Percentiles rank a stretch among this genome's conserved stretches.
Evolutionary conservation across 2,888 invertebrate species (phyloP).

Genomic region (Pollenia angustigena): DNA sequence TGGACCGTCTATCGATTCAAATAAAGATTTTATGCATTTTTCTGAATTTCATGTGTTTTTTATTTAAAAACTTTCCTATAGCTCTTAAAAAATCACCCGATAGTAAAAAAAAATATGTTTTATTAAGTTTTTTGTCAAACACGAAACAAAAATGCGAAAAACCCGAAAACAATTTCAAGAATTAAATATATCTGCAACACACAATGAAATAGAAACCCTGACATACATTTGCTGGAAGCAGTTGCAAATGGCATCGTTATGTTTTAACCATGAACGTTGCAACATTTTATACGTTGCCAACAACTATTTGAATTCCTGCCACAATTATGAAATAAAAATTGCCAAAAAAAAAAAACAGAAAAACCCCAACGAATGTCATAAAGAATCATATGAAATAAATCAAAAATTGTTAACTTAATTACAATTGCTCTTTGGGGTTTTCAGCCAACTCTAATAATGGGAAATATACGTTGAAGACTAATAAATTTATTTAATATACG

Average conservation of each 20-base stretch:
- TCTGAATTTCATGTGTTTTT: no score
- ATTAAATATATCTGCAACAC: conserved; percentile 1
- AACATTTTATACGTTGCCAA: conserved; percentile 21
- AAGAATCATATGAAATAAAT: conserved; percentile 29
- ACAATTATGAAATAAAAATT: neutral
- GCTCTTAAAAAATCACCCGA: no score
- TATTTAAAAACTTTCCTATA: no score
- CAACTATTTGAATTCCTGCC: conserved; percentile 11
- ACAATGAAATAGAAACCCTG: neutral
- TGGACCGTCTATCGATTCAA: no score
- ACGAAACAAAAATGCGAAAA: neutral
- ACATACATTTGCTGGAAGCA: conserved; percentile 2
- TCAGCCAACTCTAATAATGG: neutral
- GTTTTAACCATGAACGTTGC: conserved; percentile 5
- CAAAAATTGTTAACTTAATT: conserved; percentile 19
- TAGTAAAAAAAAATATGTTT: neutral
- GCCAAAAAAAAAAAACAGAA: neutral
- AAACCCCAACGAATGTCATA: conserved; percentile 33
- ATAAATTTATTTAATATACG: no score
- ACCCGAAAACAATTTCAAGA: neutral
- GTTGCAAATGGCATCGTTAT: conserved; percentile 10
- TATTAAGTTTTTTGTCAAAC: neutral
- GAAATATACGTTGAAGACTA: neutral
- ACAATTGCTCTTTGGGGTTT: conserved; percentile 4
- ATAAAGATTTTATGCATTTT: no score